Conservation (phyloP, 1,140 invertebrate species). For the Heliconius hewitsoni region DNA sequence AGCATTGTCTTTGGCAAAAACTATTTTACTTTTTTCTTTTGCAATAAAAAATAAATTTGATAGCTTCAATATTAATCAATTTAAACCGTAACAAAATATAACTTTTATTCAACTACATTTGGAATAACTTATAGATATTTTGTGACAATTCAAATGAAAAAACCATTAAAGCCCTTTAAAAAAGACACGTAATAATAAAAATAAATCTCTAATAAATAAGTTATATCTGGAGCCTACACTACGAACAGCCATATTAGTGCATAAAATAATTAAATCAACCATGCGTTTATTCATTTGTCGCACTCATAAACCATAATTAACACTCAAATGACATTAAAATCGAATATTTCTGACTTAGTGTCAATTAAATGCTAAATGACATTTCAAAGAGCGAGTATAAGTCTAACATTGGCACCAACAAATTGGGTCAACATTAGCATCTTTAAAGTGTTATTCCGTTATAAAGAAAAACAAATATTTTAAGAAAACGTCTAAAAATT, state of each 20-base stretch:
- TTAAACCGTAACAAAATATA: not conserved
- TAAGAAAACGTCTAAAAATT: no score
- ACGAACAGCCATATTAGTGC: constrained; percentile 4
- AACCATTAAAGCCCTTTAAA: constrained; percentile 1
- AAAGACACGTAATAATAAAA: not conserved
- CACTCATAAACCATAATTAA: not conserved
- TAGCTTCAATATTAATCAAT: not conserved
- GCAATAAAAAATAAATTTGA: not conserved
- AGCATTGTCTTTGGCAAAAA: constrained; percentile 72
- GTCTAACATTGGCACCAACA: not conserved
- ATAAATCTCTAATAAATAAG: constrained; percentile 14
- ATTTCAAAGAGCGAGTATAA: not conserved
- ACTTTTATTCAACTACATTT: not conserved
- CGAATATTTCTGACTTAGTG: not conserved
- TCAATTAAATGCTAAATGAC: not conserved
- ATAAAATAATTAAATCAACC: not conserved
- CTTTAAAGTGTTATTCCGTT: no score
- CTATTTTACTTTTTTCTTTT: not conserved
- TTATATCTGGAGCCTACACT: not conserved
- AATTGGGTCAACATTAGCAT: not conserved
- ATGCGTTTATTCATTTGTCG: not conserved
- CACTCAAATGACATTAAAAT: not conserved
- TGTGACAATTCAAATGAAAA: constrained; percentile 5
- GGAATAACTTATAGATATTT: constrained; percentile 5
- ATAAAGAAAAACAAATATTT: no score